phyloP scores from a whole-genome alignment of 2,113 vertebrate genomes.

The Saccopteryx bilineata region DNA sequence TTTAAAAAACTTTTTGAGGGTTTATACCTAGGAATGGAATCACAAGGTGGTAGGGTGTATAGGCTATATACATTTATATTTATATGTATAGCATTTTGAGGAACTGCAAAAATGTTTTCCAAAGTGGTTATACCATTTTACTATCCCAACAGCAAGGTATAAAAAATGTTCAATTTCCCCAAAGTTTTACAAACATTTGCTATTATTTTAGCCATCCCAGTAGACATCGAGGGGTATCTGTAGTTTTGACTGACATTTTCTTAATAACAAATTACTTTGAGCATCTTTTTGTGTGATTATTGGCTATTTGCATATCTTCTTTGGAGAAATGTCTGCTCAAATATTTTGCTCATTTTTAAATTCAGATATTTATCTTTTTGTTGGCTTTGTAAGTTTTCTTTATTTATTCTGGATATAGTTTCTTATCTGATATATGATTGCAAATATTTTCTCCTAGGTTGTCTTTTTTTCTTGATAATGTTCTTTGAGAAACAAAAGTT shows the following conservation, averaged over 20 bases:
- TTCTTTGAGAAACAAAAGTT: not conserved
- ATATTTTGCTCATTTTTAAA: no score
- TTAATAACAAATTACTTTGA: no score
- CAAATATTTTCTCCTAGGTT: not conserved
- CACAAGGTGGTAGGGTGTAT: not conserved
- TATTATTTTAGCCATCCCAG: not conserved
- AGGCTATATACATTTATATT: no score
- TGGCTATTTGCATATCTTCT: no score
- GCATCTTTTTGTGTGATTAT: no score
- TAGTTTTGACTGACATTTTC: no score
- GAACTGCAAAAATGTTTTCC: not conserved
- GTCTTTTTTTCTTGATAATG: not conserved
- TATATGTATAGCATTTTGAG: not conserved
- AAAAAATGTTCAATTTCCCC: not conserved
- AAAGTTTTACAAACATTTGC: not conserved
- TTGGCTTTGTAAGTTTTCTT: no score
- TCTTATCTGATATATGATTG: not conserved
- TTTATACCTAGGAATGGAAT: not conserved
- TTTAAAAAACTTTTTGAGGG: not conserved
- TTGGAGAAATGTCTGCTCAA: no score
- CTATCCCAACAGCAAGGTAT: not conserved
- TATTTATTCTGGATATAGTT: not conserved
- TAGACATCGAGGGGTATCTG: not conserved
- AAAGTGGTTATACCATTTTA: not conserved
- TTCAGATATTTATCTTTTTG: no score